Evolutionary conservation across 2,888 invertebrate genomes (phyloP).

Genomic region (Alloscopus bannaensis): DNA sequence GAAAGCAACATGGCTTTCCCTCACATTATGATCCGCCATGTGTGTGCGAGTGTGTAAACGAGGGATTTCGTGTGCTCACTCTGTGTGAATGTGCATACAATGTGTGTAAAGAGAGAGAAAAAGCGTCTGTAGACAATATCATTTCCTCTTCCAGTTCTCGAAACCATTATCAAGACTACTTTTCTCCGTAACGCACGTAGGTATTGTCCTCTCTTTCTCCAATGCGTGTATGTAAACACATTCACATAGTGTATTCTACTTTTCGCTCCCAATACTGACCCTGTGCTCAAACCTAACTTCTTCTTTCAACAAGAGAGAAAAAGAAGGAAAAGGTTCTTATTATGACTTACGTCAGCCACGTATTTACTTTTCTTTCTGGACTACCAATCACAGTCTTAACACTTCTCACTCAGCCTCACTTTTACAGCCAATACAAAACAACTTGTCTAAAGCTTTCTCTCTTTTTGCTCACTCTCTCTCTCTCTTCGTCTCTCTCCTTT

Average conservation of each 20-base stretch:
- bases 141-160: too few relatives aligned
- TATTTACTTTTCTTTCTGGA: slow-evolving; percentile 61
- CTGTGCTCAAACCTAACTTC: background rate
- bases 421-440: slow-evolving; percentile 58
- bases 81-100: too few relatives aligned
- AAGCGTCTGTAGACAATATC: too few relatives aligned
- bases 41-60: slow-evolving; percentile 15
- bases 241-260: too few relatives aligned
- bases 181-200: too few relatives aligned
- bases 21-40: too few relatives aligned
- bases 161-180: too few relatives aligned
- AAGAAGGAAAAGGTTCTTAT: slow-evolving; percentile 45
- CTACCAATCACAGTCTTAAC: slow-evolving; percentile 59
- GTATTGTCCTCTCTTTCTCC: too few relatives aligned
- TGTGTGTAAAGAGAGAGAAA: too few relatives aligned
- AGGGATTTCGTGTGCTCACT: slow-evolving; percentile 1
- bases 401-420: slow-evolving; percentile 54
- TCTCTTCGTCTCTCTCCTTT: slow-evolving; percentile 22
- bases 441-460: slow-evolving; percentile 40
- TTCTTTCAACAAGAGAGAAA: background rate
- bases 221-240: too few relatives aligned
- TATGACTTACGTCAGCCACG: slow-evolving; percentile 63
- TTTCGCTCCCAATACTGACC: too few relatives aligned
- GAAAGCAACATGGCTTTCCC: too few relatives aligned
- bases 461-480: slow-evolving; percentile 31